These are phyloP conservation scores for Bombus waltoni DNA, from an alignment of 1,140 invertebrate species.

Conservation along the genomic window DNA sequence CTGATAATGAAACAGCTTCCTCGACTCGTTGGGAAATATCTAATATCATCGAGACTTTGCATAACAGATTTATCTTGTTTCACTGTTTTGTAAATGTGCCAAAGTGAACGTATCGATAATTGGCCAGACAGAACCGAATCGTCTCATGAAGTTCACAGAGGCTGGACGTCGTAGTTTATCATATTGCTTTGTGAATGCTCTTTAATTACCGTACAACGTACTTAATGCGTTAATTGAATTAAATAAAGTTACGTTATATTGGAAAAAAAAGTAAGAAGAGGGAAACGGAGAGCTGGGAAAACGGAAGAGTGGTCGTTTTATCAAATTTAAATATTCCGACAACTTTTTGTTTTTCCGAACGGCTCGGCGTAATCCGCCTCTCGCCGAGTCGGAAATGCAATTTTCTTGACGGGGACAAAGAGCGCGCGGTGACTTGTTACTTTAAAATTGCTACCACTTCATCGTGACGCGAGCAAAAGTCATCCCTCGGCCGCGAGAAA, in stretches of 20 bases:
- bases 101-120: background rate
- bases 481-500: background rate
- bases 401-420: constrained; percentile 43
- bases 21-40: background rate
- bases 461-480: constrained; percentile 29
- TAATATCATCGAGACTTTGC: background rate
- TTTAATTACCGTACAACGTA: no score
- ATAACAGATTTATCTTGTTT: background rate
- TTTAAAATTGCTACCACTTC: constrained; percentile 48
- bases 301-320: background rate
- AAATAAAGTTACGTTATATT: background rate
- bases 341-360: background rate
- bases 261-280: no score
- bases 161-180: no score
- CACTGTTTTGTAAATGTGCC: no score
- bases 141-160: background rate
- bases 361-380: constrained; percentile 1
- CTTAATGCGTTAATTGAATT: background rate
- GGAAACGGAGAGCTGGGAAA: background rate
- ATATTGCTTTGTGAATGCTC: no score
- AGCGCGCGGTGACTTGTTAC: constrained; percentile 32
- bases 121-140: background rate
- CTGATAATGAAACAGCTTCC: constrained; percentile 15
- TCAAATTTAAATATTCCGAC: constrained; percentile 37
- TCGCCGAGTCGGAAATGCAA: constrained; percentile 31